Evolutionary conservation across 2,797 vertebrate genomes (phyloP).

Genomic region (Myotis myotis): DNA sequence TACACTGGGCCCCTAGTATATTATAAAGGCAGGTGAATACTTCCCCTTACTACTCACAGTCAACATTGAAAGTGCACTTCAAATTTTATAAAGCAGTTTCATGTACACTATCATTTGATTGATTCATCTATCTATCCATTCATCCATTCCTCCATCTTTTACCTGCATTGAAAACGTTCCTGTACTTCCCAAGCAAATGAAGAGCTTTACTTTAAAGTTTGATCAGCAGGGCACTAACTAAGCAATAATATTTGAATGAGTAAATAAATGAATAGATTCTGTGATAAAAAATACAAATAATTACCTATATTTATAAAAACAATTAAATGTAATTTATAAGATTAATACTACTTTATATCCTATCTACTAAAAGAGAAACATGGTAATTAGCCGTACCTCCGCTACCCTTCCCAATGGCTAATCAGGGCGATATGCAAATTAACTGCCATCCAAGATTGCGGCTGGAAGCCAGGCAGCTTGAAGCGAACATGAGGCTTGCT

Average conservation of each 20-base stretch:
- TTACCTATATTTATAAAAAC: neutral
- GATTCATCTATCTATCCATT: neutral
- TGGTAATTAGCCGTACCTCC: no score
- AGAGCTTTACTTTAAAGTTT: neutral
- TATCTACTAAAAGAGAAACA: no score
- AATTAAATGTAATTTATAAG: neutral
- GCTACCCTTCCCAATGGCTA: no score
- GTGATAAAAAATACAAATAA: neutral
- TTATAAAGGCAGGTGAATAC: neutral
- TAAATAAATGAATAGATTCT: neutral
- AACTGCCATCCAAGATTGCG: no score
- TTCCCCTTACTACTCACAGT: neutral
- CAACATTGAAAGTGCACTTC: neutral
- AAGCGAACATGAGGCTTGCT: no score
- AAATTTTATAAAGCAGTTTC: neutral
- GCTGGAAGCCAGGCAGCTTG: no score
- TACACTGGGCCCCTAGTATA: no score
- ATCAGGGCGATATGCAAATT: no score
- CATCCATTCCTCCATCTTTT: neutral
- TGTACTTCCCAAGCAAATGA: neutral
- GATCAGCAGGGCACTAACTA: neutral
- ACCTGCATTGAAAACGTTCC: neutral
- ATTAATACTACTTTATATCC: neutral
- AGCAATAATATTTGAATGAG: constrained; percentile 18
- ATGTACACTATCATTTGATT: neutral